Evolutionary conservation across 1,140 invertebrate species (phyloP).

Genomic region (Agraylea sexmaculata): DNA sequence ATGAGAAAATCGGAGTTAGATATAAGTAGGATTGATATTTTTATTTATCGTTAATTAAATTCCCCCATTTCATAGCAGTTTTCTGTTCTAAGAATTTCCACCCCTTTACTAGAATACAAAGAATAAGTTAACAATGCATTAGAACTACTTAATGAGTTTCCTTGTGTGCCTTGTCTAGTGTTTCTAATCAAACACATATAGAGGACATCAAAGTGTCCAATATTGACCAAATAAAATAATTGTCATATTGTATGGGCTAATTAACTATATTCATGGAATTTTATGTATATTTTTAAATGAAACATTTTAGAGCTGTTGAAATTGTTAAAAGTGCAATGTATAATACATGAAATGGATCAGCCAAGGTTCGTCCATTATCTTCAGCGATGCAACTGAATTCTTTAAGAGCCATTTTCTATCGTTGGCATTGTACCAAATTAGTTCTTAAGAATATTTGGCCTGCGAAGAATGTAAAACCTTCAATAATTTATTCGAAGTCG

Average conservation of each 20-base stretch:
- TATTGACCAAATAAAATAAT: too few relatives aligned
- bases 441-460: conserved; percentile 13
- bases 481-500: not conserved
- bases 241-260: not conserved
- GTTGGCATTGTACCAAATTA: conserved; percentile 12
- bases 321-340: not conserved
- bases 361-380: not conserved
- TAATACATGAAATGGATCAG: not conserved
- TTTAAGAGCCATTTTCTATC: conserved; percentile 7
- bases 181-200: too few relatives aligned
- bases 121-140: too few relatives aligned
- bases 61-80: too few relatives aligned
- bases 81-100: too few relatives aligned
- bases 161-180: too few relatives aligned
- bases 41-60: too few relatives aligned
- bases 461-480: not conserved
- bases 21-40: too few relatives aligned
- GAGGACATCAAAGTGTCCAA: too few relatives aligned
- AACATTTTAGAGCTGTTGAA: not conserved
- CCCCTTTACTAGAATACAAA: too few relatives aligned
- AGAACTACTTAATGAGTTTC: too few relatives aligned
- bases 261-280: not conserved
- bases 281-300: not conserved
- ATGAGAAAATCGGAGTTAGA: too few relatives aligned
- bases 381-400: conserved; percentile 5